Conservation (phyloP, 2,113 vertebrate genomes). For the Plotosus lineatus region DNA sequence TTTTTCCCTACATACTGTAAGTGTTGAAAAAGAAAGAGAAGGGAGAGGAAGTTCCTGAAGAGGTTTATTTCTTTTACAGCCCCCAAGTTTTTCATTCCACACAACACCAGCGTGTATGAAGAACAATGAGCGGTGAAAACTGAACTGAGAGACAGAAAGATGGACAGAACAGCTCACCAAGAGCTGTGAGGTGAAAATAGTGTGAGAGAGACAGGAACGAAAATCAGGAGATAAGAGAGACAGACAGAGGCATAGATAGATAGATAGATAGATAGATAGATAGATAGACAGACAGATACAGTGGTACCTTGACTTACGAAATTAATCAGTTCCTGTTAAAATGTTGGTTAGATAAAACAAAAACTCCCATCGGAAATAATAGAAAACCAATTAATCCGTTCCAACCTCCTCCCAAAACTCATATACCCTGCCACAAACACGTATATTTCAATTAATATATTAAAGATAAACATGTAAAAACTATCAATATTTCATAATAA, state of each 20-base stretch:
- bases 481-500: too few relatives aligned
- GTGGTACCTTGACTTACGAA: too few relatives aligned
- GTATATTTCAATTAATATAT: too few relatives aligned
- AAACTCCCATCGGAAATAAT: too few relatives aligned
- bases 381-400: too few relatives aligned
- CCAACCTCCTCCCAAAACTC: too few relatives aligned
- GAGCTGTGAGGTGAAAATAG: neutral
- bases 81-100: conserved; percentile 71
- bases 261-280: neutral
- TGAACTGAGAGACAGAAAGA: conserved; percentile 15
- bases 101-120: conserved; percentile 67
- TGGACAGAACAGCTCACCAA: neutral
- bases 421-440: too few relatives aligned
- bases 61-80: conserved; percentile 41
- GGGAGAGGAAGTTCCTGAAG: conserved; percentile 58
- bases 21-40: conserved; percentile 48
- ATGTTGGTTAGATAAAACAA: too few relatives aligned
- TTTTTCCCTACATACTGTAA: too few relatives aligned
- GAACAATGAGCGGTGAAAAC: conserved; percentile 68
- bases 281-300: neutral
- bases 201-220: neutral
- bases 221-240: conserved; percentile 5
- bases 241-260: too few relatives aligned
- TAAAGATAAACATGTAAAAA: too few relatives aligned
- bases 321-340: too few relatives aligned